Base-by-base conservation (phyloP, 2,888 invertebrate species). In the Hybos culiciformis region DNA sequence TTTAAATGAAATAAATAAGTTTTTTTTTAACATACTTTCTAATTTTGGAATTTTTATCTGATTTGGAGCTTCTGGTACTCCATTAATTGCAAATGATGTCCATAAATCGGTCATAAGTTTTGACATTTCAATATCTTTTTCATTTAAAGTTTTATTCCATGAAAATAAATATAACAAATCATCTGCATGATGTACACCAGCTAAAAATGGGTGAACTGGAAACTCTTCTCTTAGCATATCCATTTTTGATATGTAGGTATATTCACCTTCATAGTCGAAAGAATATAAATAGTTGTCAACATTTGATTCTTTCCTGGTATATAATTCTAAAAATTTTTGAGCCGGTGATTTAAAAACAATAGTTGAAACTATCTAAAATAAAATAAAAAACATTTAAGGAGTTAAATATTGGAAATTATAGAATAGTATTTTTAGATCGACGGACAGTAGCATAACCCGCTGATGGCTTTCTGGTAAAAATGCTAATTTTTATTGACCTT, bases 111-210 rank as follows among this genome's bases (percentile, higher is more conserved):
- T 60, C 66, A 74, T 67, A 45, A 60, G 61, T 34, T 64, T 60
- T 2, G 71, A 64, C 41, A 72, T 57, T 36, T 51, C 42, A 2
- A 54, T 56, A 42, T 70, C 70, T 5, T 49, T 45, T 3, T 48
- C 52, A 44, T 61, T 62, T 20, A 70, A 51, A 1, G 49, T 44
- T 40, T 61, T 59, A 19, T 15, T 18, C n/a, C 14, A 31, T 9
- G 59, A 54, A 55, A 75, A 77, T n/a, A 76, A 50, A 51, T 76
- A 73, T n/a, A 74, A 67, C 20, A 74, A 63, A 46, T 77, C 76
- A 50, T 77, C 71, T 1, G 74, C 73, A 54, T 77, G 75, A 48
- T 74, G 71, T 2, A 71, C 70, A 4, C 75, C 70, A 5, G 69
- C 70, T 44, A 66, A 58, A 43, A 70, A 70, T 0, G 70, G 69